Base-by-base conservation (phyloP, 1,140 invertebrate genomes). In the Cydia splendana region DNA sequence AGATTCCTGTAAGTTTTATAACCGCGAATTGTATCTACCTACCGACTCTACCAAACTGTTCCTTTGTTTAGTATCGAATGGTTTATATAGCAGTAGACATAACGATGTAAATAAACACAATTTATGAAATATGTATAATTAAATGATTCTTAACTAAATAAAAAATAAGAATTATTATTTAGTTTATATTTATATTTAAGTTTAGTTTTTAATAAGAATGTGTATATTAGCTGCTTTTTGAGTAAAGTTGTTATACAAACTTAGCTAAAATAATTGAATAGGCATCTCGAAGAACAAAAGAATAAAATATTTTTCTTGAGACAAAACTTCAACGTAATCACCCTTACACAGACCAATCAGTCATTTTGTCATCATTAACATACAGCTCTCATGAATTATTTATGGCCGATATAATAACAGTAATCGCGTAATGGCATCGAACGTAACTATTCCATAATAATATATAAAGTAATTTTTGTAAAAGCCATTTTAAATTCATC, bases 401-500 rank as follows among this genome's bases (percentile, higher is more conserved):
- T 38, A 71, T 38, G n/a, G 2, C 30, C 38, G 2, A n/a, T n/a
- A n/a, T 45, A 69, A 69, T 20, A 71, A 71, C 67, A 42, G 7
- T 71, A 71, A 71, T 71, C 34, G n/a, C 67, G 4, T 38, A 71
- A 71, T 38, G 18, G 67, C 34, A 71, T 7, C 30, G 2, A n/a
- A n/a, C 0, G 34, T 71, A 10, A 71, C 30, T 38, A 10, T 28
- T 34, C 12, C 34, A 1, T 42, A 45, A 71, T 71, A 30, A 69
- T 69, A 20, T 18, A 38, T 38, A 12, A 75, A 75, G 77, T 75
- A 78, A 82, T 82, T 75, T 79, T 65, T 78, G 77, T 74, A 77
- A 38, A 30, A 69, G 74, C 48, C 73, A 82, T 84, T 82, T 83
- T 77, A 81, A 84, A 85, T 87, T 87, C 84, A 88, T 84, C 80